Evolutionary conservation across 2,113 vertebrate genomes (phyloP).

Genomic region (Origma solitaria): DNA sequence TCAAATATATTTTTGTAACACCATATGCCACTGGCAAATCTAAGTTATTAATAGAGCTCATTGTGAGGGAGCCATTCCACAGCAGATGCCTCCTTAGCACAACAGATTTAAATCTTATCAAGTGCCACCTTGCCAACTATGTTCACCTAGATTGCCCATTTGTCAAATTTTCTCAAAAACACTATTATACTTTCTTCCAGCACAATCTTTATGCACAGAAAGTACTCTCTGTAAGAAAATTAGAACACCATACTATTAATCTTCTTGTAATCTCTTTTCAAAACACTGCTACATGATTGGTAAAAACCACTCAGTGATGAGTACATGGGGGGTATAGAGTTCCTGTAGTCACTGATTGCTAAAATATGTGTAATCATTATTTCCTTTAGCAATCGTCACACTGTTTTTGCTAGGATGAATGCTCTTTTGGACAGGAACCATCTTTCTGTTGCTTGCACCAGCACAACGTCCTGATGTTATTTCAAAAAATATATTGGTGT

Average conservation of each 20-base stretch:
- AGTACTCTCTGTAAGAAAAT: background rate
- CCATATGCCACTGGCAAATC: background rate
- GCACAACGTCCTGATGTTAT: background rate
- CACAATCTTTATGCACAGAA: background rate
- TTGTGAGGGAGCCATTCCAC: background rate
- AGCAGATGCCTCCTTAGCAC: conserved; percentile 33
- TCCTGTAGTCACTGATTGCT: background rate
- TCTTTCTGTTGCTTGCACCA: background rate
- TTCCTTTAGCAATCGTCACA: background rate
- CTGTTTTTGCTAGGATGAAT: background rate
- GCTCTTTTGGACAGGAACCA: background rate
- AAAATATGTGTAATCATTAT: background rate
- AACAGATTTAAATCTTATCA: conserved; percentile 46
- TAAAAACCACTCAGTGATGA: background rate
- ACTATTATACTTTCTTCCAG: background rate
- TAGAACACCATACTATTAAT: background rate
- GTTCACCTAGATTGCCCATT: background rate
- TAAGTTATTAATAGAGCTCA: conserved; percentile 38
- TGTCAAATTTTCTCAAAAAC: background rate
- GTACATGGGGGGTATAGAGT: background rate
- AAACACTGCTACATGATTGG: background rate
- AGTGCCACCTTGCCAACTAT: background rate
- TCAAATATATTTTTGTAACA: conserved; percentile 27
- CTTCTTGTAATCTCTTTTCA: background rate
- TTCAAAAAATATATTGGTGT: background rate